Base-by-base conservation (phyloP, 2,888 invertebrate genomes). In the Drosophila melanosoma region DNA sequence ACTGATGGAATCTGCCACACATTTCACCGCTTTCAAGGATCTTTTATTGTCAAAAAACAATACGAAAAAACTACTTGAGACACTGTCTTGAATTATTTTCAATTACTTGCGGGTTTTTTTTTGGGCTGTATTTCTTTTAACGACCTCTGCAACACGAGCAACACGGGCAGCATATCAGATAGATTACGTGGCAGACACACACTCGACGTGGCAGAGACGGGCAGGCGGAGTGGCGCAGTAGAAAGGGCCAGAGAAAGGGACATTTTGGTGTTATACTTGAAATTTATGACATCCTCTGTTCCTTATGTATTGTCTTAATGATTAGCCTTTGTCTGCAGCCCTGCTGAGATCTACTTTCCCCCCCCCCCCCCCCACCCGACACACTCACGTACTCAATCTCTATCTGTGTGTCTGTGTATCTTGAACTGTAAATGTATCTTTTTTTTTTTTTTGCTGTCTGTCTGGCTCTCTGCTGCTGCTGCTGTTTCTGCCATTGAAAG, bases 241-340 rank as follows among this genome's bases (percentile, higher is more conserved):
- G 62, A 26, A 60, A n/a, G 45, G 23, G 3, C 45, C 20, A 45
- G 15, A 4, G 26, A 74, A 68, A 64, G 45, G 67, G 64, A 79
- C 74, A 76, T 88, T 87, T 87, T 80, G 86, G 84, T 90, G 87
- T 87, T 87, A 87, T 82, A 84, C 90, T 89, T 79, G 86, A 89
- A 82, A 90, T 87, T 90, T 90, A 90, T 78, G 87, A 89, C 90
- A 90, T 90, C 89, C 86, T 90, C 89, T 79, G 77, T 71, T 53
- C 67, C 64, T 62, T 51, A 54, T 56, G 74, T 68, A 82, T 82
- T 90, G 90, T 85, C 89, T 80, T 75, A 86, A 74, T 86, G 86
- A 88, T 85, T 85, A 63, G 83, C 74, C 89, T 83, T 83, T 90
- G 89, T 77, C 71, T 70, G 73, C 71, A 42, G 56, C 73, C 85